Conservation (phyloP, 2,113 vertebrate species). For the Eudyptes chrysolophus region DNA sequence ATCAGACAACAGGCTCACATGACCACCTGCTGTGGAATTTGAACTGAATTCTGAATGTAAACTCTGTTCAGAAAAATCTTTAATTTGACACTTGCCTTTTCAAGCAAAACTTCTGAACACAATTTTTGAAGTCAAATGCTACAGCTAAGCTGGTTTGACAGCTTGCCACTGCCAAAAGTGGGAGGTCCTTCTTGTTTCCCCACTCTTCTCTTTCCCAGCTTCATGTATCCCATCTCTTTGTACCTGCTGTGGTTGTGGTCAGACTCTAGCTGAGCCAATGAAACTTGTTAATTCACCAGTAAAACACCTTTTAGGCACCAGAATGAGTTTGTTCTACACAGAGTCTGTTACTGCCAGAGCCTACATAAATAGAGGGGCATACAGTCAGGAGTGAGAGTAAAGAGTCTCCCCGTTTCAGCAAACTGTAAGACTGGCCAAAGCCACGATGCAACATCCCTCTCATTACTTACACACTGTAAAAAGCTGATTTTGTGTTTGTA, state of each 20-base stretch:
- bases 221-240: not conserved
- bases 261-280: not conserved
- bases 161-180: not conserved
- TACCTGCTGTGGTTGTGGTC: not conserved
- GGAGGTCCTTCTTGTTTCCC: not conserved
- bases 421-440: not conserved
- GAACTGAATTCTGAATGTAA: not conserved
- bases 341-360: not conserved
- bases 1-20: not conserved
- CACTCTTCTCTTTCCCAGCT: not conserved
- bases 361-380: not conserved
- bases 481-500: not conserved
- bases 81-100: not conserved
- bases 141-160: slow-evolving; percentile 1
- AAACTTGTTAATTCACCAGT: not conserved
- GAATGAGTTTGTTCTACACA: not conserved
- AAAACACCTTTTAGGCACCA: not conserved
- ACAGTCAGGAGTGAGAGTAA: not conserved
- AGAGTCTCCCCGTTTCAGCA: not conserved
- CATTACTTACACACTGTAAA: not conserved
- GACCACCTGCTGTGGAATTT: not conserved
- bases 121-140: not conserved
- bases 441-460: not conserved
- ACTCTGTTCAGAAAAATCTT: not conserved
- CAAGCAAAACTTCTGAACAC: not conserved